Evolutionary conservation across 1,140 invertebrate species (phyloP).

Genomic region (Carposina sasakii): DNA sequence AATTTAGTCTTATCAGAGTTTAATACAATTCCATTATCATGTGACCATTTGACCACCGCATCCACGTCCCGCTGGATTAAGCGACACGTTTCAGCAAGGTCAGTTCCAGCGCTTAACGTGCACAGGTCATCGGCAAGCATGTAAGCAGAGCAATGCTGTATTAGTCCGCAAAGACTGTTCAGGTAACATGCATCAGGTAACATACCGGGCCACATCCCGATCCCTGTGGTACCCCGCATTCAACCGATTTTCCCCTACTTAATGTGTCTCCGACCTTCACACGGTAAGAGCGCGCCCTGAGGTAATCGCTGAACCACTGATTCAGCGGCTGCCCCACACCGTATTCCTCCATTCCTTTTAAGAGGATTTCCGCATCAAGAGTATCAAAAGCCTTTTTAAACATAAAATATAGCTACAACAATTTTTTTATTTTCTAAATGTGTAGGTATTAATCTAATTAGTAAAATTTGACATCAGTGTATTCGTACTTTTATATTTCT

Average conservation of each 20-base stretch:
- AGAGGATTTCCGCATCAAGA: neutral
- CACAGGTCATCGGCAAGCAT: constrained; percentile 1
- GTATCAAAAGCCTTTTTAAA: constrained; percentile 5
- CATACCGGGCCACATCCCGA: constrained; percentile 1
- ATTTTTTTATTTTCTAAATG: constrained; percentile 1
- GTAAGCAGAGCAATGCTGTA: neutral
- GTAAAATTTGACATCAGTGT: constrained; percentile 7
- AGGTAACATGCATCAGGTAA: constrained; percentile 6
- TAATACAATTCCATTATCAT: too few relatives aligned
- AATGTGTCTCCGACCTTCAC: neutral
- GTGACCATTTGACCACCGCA: too few relatives aligned
- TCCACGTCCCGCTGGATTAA: too few relatives aligned
- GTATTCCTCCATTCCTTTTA: constrained; percentile 1
- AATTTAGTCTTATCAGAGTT: too few relatives aligned
- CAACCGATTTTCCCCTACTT: neutral
- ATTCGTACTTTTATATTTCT: constrained; percentile 4
- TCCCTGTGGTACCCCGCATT: neutral
- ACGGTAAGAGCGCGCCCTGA: neutral
- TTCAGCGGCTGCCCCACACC: neutral
- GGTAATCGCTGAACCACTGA: constrained; percentile 11
- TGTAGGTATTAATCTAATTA: neutral
- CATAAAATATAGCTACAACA: neutral
- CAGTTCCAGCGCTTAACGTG: too few relatives aligned
- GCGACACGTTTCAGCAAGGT: too few relatives aligned
- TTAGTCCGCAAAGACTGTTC: neutral